A percentile compares a stretch with the other conserved stretches of the same genome.
Conservation (phyloP, 2,797 vertebrate genomes). For the Liparis tanakae region DNA sequence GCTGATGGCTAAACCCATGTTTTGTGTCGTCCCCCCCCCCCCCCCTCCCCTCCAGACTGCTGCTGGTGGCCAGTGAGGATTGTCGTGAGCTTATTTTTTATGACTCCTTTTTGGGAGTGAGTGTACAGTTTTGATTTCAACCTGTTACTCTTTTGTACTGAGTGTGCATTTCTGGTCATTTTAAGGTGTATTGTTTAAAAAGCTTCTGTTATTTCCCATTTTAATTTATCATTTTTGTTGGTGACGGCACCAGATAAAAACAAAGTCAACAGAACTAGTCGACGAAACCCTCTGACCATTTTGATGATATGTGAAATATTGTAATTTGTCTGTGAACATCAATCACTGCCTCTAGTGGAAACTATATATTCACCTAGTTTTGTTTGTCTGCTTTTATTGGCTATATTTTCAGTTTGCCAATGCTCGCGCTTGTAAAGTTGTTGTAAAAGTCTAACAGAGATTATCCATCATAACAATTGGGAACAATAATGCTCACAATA, state of each 20-base stretch:
- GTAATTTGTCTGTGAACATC: background rate
- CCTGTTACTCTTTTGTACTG: constrained; percentile 33
- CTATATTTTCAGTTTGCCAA: constrained; percentile 3
- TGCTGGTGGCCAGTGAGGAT: constrained; percentile 20
- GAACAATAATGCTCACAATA: background rate
- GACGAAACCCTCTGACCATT: background rate
- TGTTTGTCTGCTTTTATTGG: background rate
- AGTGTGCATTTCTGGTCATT: background rate
- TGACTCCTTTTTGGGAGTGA: constrained; percentile 66
- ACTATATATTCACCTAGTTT: background rate
- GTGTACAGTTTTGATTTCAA: constrained; percentile 40
- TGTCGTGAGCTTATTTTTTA: background rate
- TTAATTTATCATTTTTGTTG: background rate
- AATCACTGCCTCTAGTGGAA: constrained; percentile 1
- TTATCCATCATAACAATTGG: background rate
- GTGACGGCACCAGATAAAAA: background rate
- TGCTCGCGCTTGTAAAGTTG: background rate
- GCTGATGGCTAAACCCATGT: background rate
- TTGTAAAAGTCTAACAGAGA: constrained; percentile 15
- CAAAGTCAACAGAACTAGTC: too few species aligned
- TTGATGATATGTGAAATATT: constrained; percentile 6
- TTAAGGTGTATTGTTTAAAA: constrained; percentile 3
- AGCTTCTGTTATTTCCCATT: background rate
- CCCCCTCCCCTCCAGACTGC: constrained; percentile 17
- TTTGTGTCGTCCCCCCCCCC: background rate